Base-by-base conservation (phyloP, 2,797 vertebrate species). In the Phrynocephalus vlangalii region DNA sequence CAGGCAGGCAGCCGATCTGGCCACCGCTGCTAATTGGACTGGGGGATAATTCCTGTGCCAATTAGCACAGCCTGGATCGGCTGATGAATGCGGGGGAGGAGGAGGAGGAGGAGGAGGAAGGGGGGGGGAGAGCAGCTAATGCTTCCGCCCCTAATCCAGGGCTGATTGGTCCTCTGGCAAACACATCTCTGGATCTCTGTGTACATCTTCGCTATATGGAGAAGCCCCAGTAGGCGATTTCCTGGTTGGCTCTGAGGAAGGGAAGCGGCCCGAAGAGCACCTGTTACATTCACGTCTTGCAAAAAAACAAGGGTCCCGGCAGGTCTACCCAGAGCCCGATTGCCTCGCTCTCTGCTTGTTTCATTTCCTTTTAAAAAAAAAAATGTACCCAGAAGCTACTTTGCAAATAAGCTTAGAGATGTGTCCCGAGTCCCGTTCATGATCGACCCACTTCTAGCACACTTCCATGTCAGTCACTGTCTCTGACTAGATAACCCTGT, bases 1-100 rank as follows among this genome's bases (percentile, higher is more conserved):
- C n/a, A 52, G 20, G 33, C 28, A 76, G 44, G 44, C 80, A 77
- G 63, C 79, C 26, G 82, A 6, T 30, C 56, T 30, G 30, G 60
- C 28, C 7, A 18, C 56, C 44, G 26, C 22, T 30, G 79, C 38
- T 22, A n/a, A 60, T 33, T 48, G 18, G 30, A 87, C 28, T 3
- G 48, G 81, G 78, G 48, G 20, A 44, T 6, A 18, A 20, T 0
- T 73, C 24, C 80, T 66, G 67, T 26, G 52, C 30, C 44, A 26
- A 13, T 66, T 87, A 80, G 67, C 60, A 68, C 44, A 63, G 44
- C 88, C 60, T 24, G 28, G 7, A 89, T 88, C 0, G 82, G 44
- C 71, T 50, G 56, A 11, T 73, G 11, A 80, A 56, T 26, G 18
- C 22, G n/a, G 75, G 50, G 20, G 16, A 72, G 6, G 66, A 60